Evolutionary conservation across 1,140 invertebrate genomes (phyloP).

Genomic region (Ips typographus): DNA sequence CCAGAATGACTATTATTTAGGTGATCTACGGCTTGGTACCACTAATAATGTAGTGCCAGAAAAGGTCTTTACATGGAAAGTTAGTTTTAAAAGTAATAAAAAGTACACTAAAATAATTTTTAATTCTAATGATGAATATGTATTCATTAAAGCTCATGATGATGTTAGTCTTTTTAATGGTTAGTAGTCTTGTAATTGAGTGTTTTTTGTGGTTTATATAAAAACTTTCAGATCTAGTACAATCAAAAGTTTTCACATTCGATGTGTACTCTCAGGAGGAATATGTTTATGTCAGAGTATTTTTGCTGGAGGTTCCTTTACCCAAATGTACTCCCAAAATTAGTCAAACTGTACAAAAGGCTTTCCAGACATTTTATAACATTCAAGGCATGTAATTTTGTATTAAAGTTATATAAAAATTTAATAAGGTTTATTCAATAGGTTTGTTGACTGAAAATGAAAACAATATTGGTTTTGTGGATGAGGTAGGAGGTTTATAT

Average conservation of each 20-base stretch:
- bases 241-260: slow-evolving; percentile 23
- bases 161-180: too few species aligned
- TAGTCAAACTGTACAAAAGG: neutral
- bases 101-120: too few species aligned
- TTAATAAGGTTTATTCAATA: neutral
- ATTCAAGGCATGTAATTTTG: neutral
- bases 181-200: too few species aligned
- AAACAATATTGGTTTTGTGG: neutral
- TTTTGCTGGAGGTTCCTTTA: slow-evolving; percentile 40
- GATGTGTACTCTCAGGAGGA: slow-evolving; percentile 12
- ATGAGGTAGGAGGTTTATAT: neutral
- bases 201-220: too few species aligned
- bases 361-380: slow-evolving; percentile 1
- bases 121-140: too few species aligned
- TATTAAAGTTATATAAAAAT: neutral
- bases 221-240: slow-evolving; percentile 12
- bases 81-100: too few species aligned
- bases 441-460: neutral
- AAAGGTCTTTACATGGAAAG: too few species aligned
- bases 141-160: too few species aligned
- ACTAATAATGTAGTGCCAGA: too few species aligned
- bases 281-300: slow-evolving; percentile 33
- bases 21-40: too few species aligned
- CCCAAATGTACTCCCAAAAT: neutral
- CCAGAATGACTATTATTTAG: too few species aligned